Base-by-base conservation (phyloP, 2,888 invertebrate species). In the Arctia plantaginis region DNA sequence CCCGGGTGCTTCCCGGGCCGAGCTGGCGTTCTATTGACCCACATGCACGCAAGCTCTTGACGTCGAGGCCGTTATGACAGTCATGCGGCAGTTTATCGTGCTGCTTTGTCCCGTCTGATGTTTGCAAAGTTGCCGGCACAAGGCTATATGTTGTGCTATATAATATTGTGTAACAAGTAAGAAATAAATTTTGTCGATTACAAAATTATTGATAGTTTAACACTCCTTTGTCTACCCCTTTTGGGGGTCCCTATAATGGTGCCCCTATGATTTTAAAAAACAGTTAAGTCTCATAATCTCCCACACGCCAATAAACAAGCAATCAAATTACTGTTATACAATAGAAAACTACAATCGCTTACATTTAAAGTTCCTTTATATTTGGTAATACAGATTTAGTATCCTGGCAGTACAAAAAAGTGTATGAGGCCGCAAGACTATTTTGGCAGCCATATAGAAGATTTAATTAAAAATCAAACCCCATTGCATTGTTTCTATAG, bases 21-120 rank as follows among this genome's bases (percentile, higher is more conserved):
- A 88, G 91, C 88, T 89, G 84, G 90, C 91, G 89, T 85, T 93
- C 94, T 90, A 92, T 91, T 95, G 94, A 95, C 95, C 95, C 90
- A 95, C 90, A 93, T 95, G 92, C 89, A 92, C 93, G 93, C 93
- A 92, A 88, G 89, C 90, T 87, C 90, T n/a, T 93, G 93, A 94
- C 94, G 94, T 94, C 93, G 89, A 81, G 84, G 82, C 83, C 77
- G 86, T 83, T 79, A 85, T 93, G 93, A 94, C 93, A 4, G 94
- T 94, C 94, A 94, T 90, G 74, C 73, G 78, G 78, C 79, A 85
- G 82, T 35, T 87, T 80, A 71, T 83, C 88, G 84, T 86, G 82
- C 88, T 87, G 88, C 91, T 92, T 93, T 91, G 91, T 88, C 78
- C 77, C 78, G 80, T 72, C 78, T 76, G 82, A 85, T 87, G 84